A percentile compares a stretch with the other conserved stretches of the same genome.
phyloP scores from a whole-genome alignment of 2,113 vertebrate species.

The Pomatorhinus ruficollis region DNA sequence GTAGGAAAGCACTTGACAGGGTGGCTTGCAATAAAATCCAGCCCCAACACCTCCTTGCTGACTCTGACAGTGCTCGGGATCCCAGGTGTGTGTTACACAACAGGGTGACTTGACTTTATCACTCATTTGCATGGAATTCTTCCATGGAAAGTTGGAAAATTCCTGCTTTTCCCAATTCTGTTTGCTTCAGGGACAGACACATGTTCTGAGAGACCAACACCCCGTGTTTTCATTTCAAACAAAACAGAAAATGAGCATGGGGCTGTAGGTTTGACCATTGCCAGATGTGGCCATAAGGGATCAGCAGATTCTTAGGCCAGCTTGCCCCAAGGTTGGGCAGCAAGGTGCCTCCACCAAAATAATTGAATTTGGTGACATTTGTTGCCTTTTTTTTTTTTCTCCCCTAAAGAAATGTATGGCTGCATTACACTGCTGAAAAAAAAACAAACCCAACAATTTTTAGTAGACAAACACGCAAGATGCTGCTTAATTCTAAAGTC shows the following conservation, averaged over 20 bases:
- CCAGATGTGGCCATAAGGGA: fast-evolving
- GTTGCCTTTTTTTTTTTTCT: neutral
- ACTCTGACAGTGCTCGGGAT: fast-evolving
- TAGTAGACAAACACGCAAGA: neutral
- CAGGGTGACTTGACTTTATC: no score
- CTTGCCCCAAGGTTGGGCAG: neutral
- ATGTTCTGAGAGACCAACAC: neutral
- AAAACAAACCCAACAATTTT: neutral
- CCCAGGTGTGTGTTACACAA: fast-evolving
- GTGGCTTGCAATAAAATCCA: neutral
- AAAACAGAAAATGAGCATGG: neutral
- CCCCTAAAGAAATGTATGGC: neutral
- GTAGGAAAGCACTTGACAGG: neutral
- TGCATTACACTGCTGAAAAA: fast-evolving
- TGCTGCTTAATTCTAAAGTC: neutral
- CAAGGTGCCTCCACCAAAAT: neutral
- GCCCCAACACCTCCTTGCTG: neutral
- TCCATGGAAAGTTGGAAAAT: neutral
- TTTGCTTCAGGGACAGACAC: fast-evolving
- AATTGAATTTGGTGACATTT: neutral
- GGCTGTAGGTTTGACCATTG: neutral
- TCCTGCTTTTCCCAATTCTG: neutral
- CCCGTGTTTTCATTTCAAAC: neutral
- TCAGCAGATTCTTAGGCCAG: neutral
- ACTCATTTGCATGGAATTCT: neutral